Conservation (phyloP, 2,113 vertebrate genomes). For the Petrocephalus zakoni region DNA sequence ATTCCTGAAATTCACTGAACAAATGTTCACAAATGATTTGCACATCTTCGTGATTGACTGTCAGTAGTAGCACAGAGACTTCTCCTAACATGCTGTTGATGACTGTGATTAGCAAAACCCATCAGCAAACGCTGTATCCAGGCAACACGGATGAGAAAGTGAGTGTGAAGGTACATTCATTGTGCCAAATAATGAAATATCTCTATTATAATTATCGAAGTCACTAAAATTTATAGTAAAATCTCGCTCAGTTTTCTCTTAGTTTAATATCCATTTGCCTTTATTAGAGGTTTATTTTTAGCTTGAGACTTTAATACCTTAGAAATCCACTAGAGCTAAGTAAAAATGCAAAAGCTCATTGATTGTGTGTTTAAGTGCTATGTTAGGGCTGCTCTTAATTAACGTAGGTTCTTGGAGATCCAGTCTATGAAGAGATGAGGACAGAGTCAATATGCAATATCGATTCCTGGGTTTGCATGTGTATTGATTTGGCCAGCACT, state of each 20-base stretch:
- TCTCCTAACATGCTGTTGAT: neutral
- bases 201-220: neutral
- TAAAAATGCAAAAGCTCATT: neutral
- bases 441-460: conserved; percentile 16
- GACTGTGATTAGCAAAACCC: neutral
- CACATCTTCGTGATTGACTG: neutral
- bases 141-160: neutral
- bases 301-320: neutral
- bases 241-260: neutral
- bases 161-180: neutral
- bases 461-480: conserved; percentile 16
- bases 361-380: neutral
- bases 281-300: neutral
- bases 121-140: neutral
- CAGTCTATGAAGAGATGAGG: neutral
- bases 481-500: conserved; percentile 11
- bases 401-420: neutral
- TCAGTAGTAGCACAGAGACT: neutral
- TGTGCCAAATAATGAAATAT: neutral
- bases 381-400: neutral
- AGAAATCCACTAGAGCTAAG: neutral
- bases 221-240: neutral
- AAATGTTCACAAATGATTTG: neutral
- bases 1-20: neutral
- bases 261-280: neutral